These are phyloP conservation scores for Lottia gigantea DNA, from an alignment of 2,888 invertebrate genomes.

Conservation along the genomic window DNA sequence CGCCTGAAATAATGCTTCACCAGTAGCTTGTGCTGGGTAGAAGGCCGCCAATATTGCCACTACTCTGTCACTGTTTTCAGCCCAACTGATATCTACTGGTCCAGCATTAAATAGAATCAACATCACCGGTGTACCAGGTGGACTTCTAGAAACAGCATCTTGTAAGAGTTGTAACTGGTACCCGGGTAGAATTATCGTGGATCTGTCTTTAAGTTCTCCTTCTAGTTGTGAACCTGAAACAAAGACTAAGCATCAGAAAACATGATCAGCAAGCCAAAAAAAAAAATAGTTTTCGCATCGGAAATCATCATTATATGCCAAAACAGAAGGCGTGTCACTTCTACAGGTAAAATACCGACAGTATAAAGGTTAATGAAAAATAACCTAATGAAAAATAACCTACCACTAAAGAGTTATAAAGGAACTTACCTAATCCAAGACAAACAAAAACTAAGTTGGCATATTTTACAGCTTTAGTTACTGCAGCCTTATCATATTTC, in stretches of 20 bases:
- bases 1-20: conserved; percentile 48
- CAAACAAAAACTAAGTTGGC: conserved; percentile 55
- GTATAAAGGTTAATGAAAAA: too few relatives aligned
- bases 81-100: conserved; percentile 44
- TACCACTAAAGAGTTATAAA: too few relatives aligned
- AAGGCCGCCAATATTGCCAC: conserved; percentile 52
- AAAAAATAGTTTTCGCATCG: too few relatives aligned
- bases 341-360: too few relatives aligned
- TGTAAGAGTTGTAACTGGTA: conserved; percentile 48
- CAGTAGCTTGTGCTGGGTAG: conserved; percentile 61
- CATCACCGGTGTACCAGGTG: conserved; percentile 37
- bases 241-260: background rate
- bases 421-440: conserved; percentile 54
- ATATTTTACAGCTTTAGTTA: conserved; percentile 41
- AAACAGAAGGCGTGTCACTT: too few relatives aligned
- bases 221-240: conserved; percentile 47
- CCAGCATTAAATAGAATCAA: conserved; percentile 49
- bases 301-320: too few relatives aligned
- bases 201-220: conserved; percentile 50
- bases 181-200: conserved; percentile 49
- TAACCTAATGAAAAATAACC: too few relatives aligned
- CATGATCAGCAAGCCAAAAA: too few relatives aligned
- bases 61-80: conserved; percentile 31
- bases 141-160: conserved; percentile 41
- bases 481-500: conserved; percentile 36